A percentile compares a stretch with the other conserved stretches of the same genome.
These are phyloP conservation scores for Phortica okadai DNA, from an alignment of 2,888 invertebrate species.

Conservation along the genomic window DNA sequence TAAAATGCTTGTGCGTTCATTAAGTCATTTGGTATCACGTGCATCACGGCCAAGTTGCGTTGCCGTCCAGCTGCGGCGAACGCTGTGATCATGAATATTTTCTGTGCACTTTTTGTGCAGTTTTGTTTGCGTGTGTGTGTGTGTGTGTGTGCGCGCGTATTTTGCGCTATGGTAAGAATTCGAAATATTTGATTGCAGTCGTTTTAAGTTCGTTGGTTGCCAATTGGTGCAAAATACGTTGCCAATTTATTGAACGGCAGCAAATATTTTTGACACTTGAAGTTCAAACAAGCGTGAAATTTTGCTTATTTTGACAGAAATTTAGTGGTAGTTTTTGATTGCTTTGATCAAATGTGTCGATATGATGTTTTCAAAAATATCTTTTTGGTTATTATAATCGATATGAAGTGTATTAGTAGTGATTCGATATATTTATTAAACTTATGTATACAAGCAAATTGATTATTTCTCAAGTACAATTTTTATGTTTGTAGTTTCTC, in stretches of 20 bases:
- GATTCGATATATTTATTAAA: too few relatives aligned
- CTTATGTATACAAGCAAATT: too few relatives aligned
- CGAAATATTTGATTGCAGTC: slow-evolving; percentile 20
- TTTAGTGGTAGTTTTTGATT: too few relatives aligned
- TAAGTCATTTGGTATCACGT: slow-evolving; percentile 11
- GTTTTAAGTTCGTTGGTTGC: slow-evolving; percentile 7
- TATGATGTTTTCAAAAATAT: neutral
- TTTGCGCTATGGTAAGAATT: neutral
- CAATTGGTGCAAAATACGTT: neutral
- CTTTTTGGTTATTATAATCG: neutral
- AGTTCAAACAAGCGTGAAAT: slow-evolving; percentile 10
- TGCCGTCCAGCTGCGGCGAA: neutral
- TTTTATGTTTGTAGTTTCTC: too few relatives aligned
- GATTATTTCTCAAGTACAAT: too few relatives aligned
- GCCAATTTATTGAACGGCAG: slow-evolving; percentile 19
- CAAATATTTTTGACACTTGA: slow-evolving; percentile 5
- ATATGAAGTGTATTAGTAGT: too few relatives aligned
- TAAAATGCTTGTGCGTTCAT: neutral
- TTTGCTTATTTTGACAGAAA: neutral
- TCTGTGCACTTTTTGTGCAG: neutral
- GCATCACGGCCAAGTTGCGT: slow-evolving; percentile 3
- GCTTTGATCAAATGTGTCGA: neutral
- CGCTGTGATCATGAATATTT: slow-evolving; percentile 5
- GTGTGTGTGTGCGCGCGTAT: neutral
- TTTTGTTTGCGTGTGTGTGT: neutral